Base-by-base conservation (phyloP, 1,140 invertebrate genomes). In the Vanessa tameamea region DNA sequence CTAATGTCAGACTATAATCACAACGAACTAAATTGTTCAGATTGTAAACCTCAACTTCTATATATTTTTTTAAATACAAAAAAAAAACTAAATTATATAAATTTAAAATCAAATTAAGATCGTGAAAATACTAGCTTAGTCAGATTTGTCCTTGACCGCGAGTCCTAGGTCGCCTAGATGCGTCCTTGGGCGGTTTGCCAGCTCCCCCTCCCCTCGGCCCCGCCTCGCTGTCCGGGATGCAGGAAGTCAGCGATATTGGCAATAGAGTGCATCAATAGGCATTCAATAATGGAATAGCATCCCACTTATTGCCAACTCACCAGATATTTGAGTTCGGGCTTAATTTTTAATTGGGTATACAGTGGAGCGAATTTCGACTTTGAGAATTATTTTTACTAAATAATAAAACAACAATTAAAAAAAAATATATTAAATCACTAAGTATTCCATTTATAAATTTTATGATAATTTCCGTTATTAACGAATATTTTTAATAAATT, bases 101-200 rank as follows among this genome's bases (percentile, higher is more conserved):
- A 48, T 13, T 48, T 13, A 48, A 12, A 48, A 15, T 15, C 47
- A n/a, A 53, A 9, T 53, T 55, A 16, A 20, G 15, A 55, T 20
- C 5, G 16, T 16, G 9, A 31, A 59, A 59, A 26, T 20, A 59
- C 43, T 73, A 47, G 67, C 43, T 66, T 26, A 57, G 48, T 43
- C 15, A 15, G 59, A 64, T 64, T 70, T 73, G 82, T 82, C 89
- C 89, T 75, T 89, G 88, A 87, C 86, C 88, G 84, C 37, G 66
- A 66, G 79, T 86, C 85, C 87, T 90, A 89, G 89, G 89, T 81
- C 82, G 76, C 79, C 85, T 90, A 88, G 85, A 74, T 53, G 74
- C 72, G 88, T 86, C 88, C 89, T 89, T 91, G 88, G 89, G 89
- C 87, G 77, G 14, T 23, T 47, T 85, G 89, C 89, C 89, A 91